phyloP scores from a whole-genome alignment of 2,113 vertebrate genomes.

The Vombatus ursinus region DNA sequence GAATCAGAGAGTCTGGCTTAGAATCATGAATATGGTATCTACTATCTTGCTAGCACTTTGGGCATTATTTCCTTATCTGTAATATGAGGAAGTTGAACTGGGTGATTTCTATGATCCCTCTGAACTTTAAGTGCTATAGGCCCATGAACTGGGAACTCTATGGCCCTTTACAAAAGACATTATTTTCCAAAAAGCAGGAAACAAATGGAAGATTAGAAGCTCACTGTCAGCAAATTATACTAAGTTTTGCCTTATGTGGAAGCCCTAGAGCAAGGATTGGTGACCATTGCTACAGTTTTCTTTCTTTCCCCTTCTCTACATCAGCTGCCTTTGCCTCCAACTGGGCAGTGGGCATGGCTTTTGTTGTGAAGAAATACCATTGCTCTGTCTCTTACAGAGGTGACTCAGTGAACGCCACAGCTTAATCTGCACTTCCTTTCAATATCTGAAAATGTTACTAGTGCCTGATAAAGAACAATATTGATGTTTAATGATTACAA shows the following conservation, averaged over 20 bases:
- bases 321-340: not conserved
- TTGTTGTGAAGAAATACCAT: not conserved
- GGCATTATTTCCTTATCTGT: not conserved
- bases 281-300: no score
- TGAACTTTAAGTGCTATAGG: not conserved
- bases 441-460: not conserved
- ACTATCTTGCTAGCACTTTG: not conserved
- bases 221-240: accelerated
- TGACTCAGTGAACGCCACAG: not conserved
- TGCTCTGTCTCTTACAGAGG: not conserved
- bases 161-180: not conserved
- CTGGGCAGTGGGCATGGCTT: not conserved
- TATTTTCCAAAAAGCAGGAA: not conserved
- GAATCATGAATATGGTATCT: not conserved
- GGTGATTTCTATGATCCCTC: not conserved
- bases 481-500: not conserved
- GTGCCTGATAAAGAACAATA: not conserved
- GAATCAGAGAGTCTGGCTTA: not conserved
- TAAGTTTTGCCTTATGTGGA: not conserved
- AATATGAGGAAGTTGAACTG: not conserved
- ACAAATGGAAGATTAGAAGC: not conserved
- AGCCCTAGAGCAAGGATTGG: accelerated
- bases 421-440: not conserved
- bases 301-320: not conserved
- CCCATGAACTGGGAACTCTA: not conserved